Evolutionary conservation across 2,888 invertebrate species (phyloP), one percentile per base, ranked within the genome.

Genomic region (Cataglyphis cursor): DNA sequence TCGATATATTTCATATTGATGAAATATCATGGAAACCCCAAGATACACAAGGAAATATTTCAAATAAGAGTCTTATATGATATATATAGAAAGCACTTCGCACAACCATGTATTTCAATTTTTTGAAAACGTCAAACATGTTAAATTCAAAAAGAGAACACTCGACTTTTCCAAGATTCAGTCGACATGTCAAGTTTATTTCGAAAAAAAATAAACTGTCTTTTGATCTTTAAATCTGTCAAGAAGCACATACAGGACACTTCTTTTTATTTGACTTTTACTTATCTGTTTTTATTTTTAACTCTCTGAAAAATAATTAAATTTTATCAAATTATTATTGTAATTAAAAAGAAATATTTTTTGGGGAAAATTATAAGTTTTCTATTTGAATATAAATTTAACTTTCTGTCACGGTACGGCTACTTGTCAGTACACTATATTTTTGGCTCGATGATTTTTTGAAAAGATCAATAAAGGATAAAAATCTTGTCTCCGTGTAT

Each of bases 381-480:
- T 48, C 64, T 15, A 21, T 44, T 74, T 51, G 21, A 62, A 64
- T 48, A 35, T 10, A 35, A 35, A 64, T 15, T 6, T 10, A 48
- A 48, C 35, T 64, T 35, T 44, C 21, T 61, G 18, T 64, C 64
- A 1, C 0, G 15, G 8, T 74, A 59, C 18, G 6, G 10, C 38
- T 4, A 61, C 48, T 75, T 38, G 10, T 38, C 44, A 9, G 12
- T 62, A 48, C 9, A 64, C 8, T 3, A 10, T 74, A 48, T 10
- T 35, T 21, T 64, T 62, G 12, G 31, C 35, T 35, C 64, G 48
- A 76, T 24, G 41, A 66, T 38, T 66, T 8, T 38, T 66, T 15
- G 28, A 24, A 76, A 54, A n/a, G 28, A 76, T 54, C 54, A 66
- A 66, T 35, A 41, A 65, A 54, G 15, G 38, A 66, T 76, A 41